These are phyloP conservation scores for Pyrrhosoma nymphula DNA, from an alignment of 2,888 invertebrate species.

Conservation along the genomic window DNA sequence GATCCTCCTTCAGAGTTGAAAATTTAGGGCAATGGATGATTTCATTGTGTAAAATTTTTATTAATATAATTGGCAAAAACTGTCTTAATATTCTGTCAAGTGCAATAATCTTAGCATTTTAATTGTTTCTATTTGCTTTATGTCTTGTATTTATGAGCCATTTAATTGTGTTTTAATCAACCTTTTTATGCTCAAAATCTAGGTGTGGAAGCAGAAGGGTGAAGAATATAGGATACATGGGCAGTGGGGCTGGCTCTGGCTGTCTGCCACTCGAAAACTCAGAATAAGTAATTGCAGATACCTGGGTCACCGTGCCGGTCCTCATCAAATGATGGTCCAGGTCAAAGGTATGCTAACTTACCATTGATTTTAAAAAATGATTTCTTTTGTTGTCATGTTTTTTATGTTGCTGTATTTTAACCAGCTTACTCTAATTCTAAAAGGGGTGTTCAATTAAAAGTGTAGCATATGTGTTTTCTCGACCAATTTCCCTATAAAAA, in stretches of 20 bases:
- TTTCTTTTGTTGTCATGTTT: not conserved
- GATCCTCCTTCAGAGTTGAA: too few species aligned
- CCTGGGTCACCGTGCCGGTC: slow-evolving; percentile 83
- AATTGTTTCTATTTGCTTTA: too few species aligned
- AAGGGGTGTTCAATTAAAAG: not conserved
- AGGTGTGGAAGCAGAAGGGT: slow-evolving; percentile 97
- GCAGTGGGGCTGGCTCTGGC: slow-evolving; percentile 98
- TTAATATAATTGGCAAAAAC: too few species aligned
- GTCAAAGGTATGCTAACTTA: slow-evolving; percentile 78
- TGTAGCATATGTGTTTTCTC: not conserved
- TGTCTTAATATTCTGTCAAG: too few species aligned
- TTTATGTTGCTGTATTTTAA: not conserved
- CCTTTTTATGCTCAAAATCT: slow-evolving; percentile 64
- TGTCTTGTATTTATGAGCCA: too few species aligned
- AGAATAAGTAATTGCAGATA: slow-evolving; percentile 80
- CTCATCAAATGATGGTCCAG: slow-evolving; percentile 88
- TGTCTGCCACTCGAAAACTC: slow-evolving; percentile 85
- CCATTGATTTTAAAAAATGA: not conserved
- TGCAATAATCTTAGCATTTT: too few species aligned
- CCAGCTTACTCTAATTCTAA: too few species aligned
- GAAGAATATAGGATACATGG: slow-evolving; percentile 98
- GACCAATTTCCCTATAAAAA: not conserved
- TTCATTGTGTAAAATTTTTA: too few species aligned
- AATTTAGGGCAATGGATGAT: too few species aligned
- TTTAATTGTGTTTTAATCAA: too few species aligned